Base-by-base conservation (phyloP, 2,888 invertebrate species). In the Nomada ferruginata region DNA sequence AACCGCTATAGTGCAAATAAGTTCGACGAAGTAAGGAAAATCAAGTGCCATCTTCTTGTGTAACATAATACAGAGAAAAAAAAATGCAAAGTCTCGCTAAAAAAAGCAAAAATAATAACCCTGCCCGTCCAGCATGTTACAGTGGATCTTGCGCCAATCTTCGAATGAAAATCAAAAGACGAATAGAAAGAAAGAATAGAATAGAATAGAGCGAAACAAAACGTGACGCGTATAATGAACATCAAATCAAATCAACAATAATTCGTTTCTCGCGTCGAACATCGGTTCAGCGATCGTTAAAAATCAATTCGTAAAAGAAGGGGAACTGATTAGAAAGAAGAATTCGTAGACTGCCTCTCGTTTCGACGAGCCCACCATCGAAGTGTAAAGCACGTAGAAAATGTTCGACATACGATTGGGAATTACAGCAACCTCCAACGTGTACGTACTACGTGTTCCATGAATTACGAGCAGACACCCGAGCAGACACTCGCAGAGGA, bases 1-100 rank as follows among this genome's bases (percentile, higher is more conserved):
- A 82, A 61, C 68, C 42, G 79, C 72, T 75, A 69, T 57, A 26
- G 83, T 83, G 83, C 83, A 83, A 83, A 75, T 69, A 75, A 83
- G 57, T 83, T 69, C 68, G 26, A 52, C 55, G 61, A 79, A 57
- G 65, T 65, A 65, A 65, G 60, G 59, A 7, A 79, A 82, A 83
- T 82, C 29, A 60, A 72, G 68, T 61, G 78, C 82, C 83, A 47
- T 75, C 82, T 78, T 82, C 83, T 79, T 71, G 82, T 20, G 82
- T 79, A 82, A 83, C 83, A 82, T 64, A 74, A 64, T 26, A 29
- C n/a, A 11, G 20, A 69, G 53, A 15, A 2, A 3, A 57, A 36
- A 11, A 52, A 71, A 52, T 29, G 69, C 29, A 70, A 44, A 53
- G 4, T 55, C 15, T 23, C 15, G n/a, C 42, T 18, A 53, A 44